A percentile compares a stretch with the other conserved stretches of the same genome.
phyloP scores from a whole-genome alignment of 1,140 invertebrate species.

The Anthonomus grandis region DNA sequence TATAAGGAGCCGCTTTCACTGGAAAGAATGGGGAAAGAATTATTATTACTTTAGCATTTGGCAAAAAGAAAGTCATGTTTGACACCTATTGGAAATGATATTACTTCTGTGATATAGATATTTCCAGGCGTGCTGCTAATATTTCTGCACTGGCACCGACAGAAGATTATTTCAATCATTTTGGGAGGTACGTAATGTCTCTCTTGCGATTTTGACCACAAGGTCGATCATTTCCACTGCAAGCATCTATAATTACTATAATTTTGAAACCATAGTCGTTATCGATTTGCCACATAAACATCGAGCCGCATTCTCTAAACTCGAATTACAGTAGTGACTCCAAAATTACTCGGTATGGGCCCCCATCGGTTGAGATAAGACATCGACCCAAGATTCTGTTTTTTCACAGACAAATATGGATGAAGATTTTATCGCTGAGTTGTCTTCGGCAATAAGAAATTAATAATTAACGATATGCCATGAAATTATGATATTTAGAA shows the following conservation, averaged over 20 bases:
- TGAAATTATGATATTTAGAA: no score
- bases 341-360: slow-evolving; percentile 7
- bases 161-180: slow-evolving; percentile 24
- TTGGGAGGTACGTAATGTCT: slow-evolving; percentile 15
- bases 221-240: slow-evolving; percentile 7
- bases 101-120: no score
- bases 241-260: slow-evolving; percentile 6
- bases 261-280: slow-evolving; percentile 13
- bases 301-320: slow-evolving; percentile 4
- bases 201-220: slow-evolving; percentile 7
- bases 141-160: background rate
- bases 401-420: slow-evolving; percentile 7
- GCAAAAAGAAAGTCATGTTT: slow-evolving; percentile 14
- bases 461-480: no score
- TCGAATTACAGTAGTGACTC: slow-evolving; percentile 4
- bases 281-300: slow-evolving; percentile 1
- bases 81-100: slow-evolving; percentile 16
- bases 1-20: slow-evolving; percentile 10
- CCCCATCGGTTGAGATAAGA: slow-evolving; percentile 10
- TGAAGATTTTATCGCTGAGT: slow-evolving; percentile 13
- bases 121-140: slow-evolving; percentile 6
- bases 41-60: slow-evolving; percentile 14
- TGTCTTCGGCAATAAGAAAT: no score
- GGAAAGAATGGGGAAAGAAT: slow-evolving; percentile 4
- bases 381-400: slow-evolving; percentile 12